These are phyloP conservation scores for Periphyllus acericola DNA, from an alignment of 2,888 invertebrate species.

Conservation along the genomic window DNA sequence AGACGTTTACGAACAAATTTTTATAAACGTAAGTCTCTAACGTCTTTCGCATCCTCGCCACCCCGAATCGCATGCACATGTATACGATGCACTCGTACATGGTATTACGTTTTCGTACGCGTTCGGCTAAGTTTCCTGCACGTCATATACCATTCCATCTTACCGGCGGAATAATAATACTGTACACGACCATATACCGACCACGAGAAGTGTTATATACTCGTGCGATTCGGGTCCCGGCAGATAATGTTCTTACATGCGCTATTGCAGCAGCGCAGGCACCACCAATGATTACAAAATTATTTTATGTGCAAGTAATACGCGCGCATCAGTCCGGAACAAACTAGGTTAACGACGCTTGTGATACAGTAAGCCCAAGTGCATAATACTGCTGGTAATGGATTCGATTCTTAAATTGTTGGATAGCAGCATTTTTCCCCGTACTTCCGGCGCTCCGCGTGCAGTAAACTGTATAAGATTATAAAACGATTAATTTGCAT, in stretches of 20 bases:
- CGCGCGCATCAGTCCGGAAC: not conserved
- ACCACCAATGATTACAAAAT: not conserved
- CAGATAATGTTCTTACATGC: no score
- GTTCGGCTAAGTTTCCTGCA: not conserved
- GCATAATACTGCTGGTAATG: not conserved
- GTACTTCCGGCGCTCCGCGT: not conserved
- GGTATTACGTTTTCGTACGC: not conserved
- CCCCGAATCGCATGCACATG: not conserved
- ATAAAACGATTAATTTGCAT: not conserved
- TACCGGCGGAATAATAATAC: not conserved
- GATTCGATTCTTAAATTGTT: not conserved
- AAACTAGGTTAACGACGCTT: not conserved
- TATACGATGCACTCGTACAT: no score
- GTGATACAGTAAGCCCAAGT: not conserved
- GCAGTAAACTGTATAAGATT: not conserved
- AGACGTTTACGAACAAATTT: not conserved
- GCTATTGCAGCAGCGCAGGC: no score
- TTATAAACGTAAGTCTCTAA: not conserved
- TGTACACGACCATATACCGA: no score
- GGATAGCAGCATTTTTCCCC: not conserved
- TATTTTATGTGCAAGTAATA: not conserved
- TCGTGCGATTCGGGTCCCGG: no score
- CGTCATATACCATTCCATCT: not conserved
- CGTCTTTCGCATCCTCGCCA: not conserved
- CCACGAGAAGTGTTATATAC: not conserved